Base-by-base conservation (phyloP, 2,888 invertebrate species). In the Spodoptera picta region DNA sequence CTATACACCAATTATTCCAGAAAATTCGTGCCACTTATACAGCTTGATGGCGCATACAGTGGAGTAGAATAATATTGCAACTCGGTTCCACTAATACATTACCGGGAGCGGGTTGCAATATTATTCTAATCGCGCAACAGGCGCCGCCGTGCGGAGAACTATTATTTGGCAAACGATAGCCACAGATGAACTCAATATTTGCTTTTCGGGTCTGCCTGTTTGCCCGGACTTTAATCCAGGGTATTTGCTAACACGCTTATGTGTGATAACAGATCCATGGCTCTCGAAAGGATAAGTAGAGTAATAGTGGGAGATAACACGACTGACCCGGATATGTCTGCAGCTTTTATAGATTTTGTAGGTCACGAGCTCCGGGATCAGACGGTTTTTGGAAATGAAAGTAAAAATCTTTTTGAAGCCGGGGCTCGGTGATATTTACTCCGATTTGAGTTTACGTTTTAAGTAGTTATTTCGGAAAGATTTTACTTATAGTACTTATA, bases 171-270 rank as follows among this genome's bases (percentile, higher is more conserved):
- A 45, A 73, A 27, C 47, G 68, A 69, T 69, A 53, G 46, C 75
- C 75, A 41, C 70, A 69, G 70, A 75, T 57, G 52, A 74, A 44
- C 70, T 69, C 61, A 69, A 75, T 69, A 69, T 70, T 70, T 70
- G 46, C 52, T 47, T 57, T 61, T 46, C 52, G 52, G 54, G 41
- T 57, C 31, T 61, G 46, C 12, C 24, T 61, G 53, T 70, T 61
- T 48, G 31, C 3, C n/a, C 5, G 31, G 12, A 66, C 45, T 58
- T 67, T 58, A 67, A 73, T 58, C 52, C 43, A 43, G 49, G 46
- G 53, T 73, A 36, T 67, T 58, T 73, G 46, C 43, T 12, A 58
- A 68, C 68, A 73, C 14, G 24, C 11, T 41, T 55, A 43, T 46
- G 31, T 66, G 49, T 46, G 52, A 27, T 70, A 50, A 59, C 52